Evolutionary conservation across 2,888 invertebrate genomes (phyloP).

Genomic region (Ethmia dodecea): DNA sequence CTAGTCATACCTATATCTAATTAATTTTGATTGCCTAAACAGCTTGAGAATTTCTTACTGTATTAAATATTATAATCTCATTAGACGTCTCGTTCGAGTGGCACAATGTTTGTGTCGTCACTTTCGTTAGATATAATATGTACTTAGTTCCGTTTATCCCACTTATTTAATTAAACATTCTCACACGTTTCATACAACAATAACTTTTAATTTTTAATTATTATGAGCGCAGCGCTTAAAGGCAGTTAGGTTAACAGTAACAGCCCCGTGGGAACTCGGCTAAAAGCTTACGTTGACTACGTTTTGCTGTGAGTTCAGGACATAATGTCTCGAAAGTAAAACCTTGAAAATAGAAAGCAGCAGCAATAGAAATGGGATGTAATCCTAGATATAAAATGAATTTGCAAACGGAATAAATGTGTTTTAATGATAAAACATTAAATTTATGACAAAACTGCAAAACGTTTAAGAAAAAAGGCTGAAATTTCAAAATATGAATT

Average conservation of each 20-base stretch:
- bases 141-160: constrained; percentile 58
- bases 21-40: constrained; percentile 33
- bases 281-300: constrained; percentile 45
- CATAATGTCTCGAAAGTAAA: no score
- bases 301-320: constrained; percentile 20
- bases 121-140: constrained; percentile 50
- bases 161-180: constrained; percentile 75
- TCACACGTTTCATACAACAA: constrained; percentile 71
- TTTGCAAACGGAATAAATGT: no score
- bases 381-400: no score
- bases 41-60: constrained; percentile 37
- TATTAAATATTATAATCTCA: constrained; percentile 39
- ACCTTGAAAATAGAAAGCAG: no score
- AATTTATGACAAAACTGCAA: no score
- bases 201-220: constrained; percentile 73
- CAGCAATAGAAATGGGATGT: no score
- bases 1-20: neutral
- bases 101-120: constrained; percentile 42
- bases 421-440: no score
- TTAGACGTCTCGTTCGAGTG: constrained; percentile 25
- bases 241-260: constrained; percentile 71
- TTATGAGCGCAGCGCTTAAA: constrained; percentile 69
- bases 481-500: no score
- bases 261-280: constrained; percentile 67
- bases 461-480: no score